phyloP scores from a whole-genome alignment of 2,797 vertebrate genomes.

The Cirrhinus mrigala region DNA sequence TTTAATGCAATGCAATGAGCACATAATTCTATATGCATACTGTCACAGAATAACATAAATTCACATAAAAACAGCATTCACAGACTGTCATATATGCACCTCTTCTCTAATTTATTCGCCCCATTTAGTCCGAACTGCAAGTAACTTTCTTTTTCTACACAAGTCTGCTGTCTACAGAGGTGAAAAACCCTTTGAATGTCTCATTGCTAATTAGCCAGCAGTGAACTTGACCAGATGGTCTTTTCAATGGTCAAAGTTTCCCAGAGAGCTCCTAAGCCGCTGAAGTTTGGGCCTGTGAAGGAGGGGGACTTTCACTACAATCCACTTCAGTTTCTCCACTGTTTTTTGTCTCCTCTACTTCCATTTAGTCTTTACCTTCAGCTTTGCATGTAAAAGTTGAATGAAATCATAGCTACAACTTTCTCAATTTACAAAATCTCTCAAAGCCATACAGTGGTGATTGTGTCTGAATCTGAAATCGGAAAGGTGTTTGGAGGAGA shows the following conservation, averaged over 20 bases:
- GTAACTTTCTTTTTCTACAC: constrained; percentile 19
- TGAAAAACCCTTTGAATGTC: constrained; percentile 44
- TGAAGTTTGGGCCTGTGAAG: constrained; percentile 36
- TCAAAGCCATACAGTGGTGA: background rate
- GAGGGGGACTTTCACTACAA: constrained; percentile 49
- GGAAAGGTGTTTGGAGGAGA: background rate
- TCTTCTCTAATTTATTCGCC: background rate
- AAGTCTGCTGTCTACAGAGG: constrained; percentile 20
- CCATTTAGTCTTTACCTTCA: background rate
- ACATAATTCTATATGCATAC: background rate
- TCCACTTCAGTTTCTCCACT: constrained; percentile 13
- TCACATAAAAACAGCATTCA: too few relatives aligned
- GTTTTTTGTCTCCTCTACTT: constrained; percentile 1
- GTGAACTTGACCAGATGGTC: constrained; percentile 63
- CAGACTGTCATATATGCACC: background rate
- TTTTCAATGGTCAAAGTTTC: constrained; percentile 58
- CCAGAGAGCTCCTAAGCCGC: constrained; percentile 51
- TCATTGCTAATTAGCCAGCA: constrained; percentile 61
- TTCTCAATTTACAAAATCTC: background rate
- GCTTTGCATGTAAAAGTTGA: background rate
- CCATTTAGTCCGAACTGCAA: constrained; percentile 29
- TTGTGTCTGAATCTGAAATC: background rate
- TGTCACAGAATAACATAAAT: background rate
- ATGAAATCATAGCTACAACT: background rate
- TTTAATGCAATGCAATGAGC: background rate